Base-by-base conservation (phyloP, 2,797 vertebrate species). In the Philypnodon macrostomus region DNA sequence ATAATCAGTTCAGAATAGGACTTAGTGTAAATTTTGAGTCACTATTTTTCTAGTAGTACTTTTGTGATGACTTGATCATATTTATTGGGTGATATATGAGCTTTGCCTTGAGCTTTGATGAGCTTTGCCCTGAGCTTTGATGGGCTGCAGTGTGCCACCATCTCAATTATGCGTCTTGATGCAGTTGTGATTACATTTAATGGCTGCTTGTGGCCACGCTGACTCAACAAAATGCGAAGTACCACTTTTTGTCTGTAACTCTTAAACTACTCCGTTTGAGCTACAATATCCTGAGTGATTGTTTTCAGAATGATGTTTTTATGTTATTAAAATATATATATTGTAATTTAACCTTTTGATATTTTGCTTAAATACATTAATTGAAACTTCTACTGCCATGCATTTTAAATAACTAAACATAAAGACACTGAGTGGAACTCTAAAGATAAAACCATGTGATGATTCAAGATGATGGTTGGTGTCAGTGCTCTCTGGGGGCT, bases 81-180 rank as follows among this genome's bases (percentile, higher is more conserved):
- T 27, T 41, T 4, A 19, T n/a, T n/a, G 35, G 23, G 12, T 41
- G 38, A 50, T 62, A 63, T 47, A 65, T 52, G 50, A 59, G 37
- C 42, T 53, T 55, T 61, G 35, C 30, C 58, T 24, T 51, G 35
- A 33, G 44, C 51, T 9, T 13, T 64, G 64, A 72, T 65, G 44
- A 66, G 59, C n/a, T n/a, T n/a, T n/a, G n/a, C n/a, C n/a, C n/a
- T n/a, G n/a, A n/a, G n/a, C n/a, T n/a, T n/a, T n/a, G n/a, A n/a
- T n/a, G n/a, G n/a, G 32, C 47, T 12, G 32, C 35, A 26, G 18
- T 18, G 40, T 39, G 57, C 56, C 56, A 47, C 46, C 65, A 38
- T 63, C 51, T 56, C 58, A 63, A 55, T 81, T 40, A 77, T 67
- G 63, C 56, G 62, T 53, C 41, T 68, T 62, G 10, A 49, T 41